Evolutionary conservation across 2,888 invertebrate species (phyloP), one percentile per base, ranked within the genome.

Genomic region (Cephus pulcher): DNA sequence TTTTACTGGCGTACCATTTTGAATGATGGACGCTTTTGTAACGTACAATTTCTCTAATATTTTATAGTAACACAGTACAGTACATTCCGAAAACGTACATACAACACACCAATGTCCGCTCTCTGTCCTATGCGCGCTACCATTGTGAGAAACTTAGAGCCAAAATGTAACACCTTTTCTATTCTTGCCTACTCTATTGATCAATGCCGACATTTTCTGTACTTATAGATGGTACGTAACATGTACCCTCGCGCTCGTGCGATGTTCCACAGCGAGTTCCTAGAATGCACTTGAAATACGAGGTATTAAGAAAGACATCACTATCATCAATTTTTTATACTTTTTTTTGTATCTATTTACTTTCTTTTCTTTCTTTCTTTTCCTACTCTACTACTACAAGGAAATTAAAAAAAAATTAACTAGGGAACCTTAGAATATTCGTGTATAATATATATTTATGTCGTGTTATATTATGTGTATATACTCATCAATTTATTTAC

Each of bases 221-320:
- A 90, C 90, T 90, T 90, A 90, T 90, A 90, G 90, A 90, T 90
- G 90, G 89, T 90, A 90, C 90, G 90, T 90, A 88, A 88, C 89
- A 89, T 90, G 89, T 89, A 90, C 89, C 89, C 90, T 89, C 89
- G 89, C 89, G 89, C 89, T 89, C 89, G 90, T 90, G 89, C 90
- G 90, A 90, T 89, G 90, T 90, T 89, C 90, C 89, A 88, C 90
- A 90, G 89, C 90, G 89, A 90, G 89, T 90, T 89, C 90, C 90
- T 90, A 89, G 90, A 90, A 89, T 89, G 90, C 90, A 90, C 90
- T 90, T 89, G 90, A 90, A 86, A 89, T 87, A 90, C 88, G 90
- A 90, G 90, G 90, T 90, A 90, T 89, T 90, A 89, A 88, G 90
- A 87, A 87, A 87, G 88, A 86, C 89, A 89, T 89, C 89, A 89